Base-by-base conservation (phyloP, 1,140 invertebrate genomes). In the Cryptotermes secundus region DNA sequence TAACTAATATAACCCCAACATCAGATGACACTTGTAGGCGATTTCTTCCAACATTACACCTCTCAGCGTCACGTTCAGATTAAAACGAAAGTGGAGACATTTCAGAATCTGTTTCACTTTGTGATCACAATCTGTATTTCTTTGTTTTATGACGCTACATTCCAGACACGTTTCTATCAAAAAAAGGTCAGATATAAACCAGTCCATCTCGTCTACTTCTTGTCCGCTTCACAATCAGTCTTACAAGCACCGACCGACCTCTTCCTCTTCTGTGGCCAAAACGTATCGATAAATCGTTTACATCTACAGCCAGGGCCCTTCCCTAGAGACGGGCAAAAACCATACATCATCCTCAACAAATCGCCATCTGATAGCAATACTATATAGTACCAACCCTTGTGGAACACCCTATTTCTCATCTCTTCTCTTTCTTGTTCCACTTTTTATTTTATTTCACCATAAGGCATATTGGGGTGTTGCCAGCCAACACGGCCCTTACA, bases 341-440 rank as follows among this genome's bases (percentile, higher is more conserved):
- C 59, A 72, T n/a, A 72, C 9, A 72, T 72, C 59, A 72, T 72
- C 59, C 59, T n/a, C n/a, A 72, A 72, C 59, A 72, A 72, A 72
- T 72, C n/a, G 59, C 26, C 3, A 72, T n/a, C 26, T 10, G n/a
- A 72, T 9, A 59, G 53, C 12, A 59, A n/a, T 59, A 9, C 9
- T 42, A 42, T 14, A 42, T 14, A 49, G 45, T 49, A 49, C 59
- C 59, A 72, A 72, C 59, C 59, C 59, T 72, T 72, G 59, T 72
- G 59, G n/a, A 72, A 72, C 59, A 72, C 59, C 59, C 59, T 72
- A 72, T 72, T 31, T 72, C 59, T 31, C 1, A n/a, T 72, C 59
- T 31, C 16, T 72, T 31, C 2, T 2, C n/a, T 26, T n/a, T 31
- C n/a, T 72, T 19, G 14, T 49, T 49, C 19, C 45, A 49, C 45